Percentiles rank a stretch among this genome's conserved stretches.
These are phyloP conservation scores for Aurelia aurita DNA, from an alignment of 30 jellyfish, hydroid and myxozoan genomes.

Conservation along the genomic window DNA sequence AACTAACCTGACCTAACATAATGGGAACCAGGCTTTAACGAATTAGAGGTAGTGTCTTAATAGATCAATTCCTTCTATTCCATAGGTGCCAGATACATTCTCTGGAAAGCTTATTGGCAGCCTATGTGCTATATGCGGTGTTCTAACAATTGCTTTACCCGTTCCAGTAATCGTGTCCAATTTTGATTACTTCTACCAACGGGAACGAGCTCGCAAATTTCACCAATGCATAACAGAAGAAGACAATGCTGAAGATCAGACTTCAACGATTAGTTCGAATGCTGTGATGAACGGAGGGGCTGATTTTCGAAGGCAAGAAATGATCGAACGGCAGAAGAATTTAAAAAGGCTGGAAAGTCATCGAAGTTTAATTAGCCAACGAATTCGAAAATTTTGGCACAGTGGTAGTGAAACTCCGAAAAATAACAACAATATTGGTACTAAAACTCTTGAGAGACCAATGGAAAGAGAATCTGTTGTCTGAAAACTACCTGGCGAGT, in stretches of 20 bases:
- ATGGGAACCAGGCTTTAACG: too few species aligned
- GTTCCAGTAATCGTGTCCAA: constrained; percentile 97
- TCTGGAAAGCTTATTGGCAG: constrained; percentile 92
- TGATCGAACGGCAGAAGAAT: constrained; percentile 75
- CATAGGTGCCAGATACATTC: constrained; percentile 95
- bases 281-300: constrained; percentile 7
- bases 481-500: background rate
- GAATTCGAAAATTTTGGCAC: constrained; percentile 6
- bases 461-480: constrained; percentile 78
- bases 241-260: background rate
- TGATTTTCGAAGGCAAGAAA: constrained; percentile 52
- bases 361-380: constrained; percentile 46
- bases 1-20: too few species aligned
- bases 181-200: constrained; percentile 92
- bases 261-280: background rate
- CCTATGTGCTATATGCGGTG: constrained; percentile 94
- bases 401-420: background rate
- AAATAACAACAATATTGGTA: background rate
- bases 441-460: background rate
- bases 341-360: constrained; percentile 72
- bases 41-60: too few species aligned
- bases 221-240: constrained; percentile 62
- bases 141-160: constrained; percentile 92
- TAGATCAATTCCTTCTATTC: background rate
- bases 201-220: constrained; percentile 84